phyloP scores from a whole-genome alignment of 2,797 vertebrate species.

The Lepilemur ruficaudatus region DNA sequence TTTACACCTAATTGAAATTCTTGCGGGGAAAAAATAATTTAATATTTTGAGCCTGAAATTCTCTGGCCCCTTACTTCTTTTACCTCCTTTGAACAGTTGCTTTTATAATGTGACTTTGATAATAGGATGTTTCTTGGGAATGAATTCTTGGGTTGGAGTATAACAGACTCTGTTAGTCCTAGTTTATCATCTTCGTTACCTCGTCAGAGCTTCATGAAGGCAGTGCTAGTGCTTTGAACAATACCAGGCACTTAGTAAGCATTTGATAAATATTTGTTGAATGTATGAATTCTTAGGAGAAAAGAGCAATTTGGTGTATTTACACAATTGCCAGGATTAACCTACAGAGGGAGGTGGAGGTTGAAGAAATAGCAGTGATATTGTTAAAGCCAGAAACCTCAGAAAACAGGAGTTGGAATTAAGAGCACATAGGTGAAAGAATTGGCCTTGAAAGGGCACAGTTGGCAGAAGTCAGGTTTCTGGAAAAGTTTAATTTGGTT shows the following conservation, averaged over 20 bases:
- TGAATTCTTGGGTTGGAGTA: background rate
- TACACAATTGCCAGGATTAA: background rate
- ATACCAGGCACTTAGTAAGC: background rate
- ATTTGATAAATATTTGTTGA: background rate
- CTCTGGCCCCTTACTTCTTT: background rate
- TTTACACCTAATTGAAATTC: background rate
- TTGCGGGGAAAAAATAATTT: background rate
- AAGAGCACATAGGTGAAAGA: background rate
- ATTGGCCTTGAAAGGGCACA: background rate
- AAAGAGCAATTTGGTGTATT: background rate
- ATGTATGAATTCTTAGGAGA: background rate
- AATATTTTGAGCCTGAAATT: constrained; percentile 24
- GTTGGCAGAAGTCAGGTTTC: background rate
- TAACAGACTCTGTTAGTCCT: background rate
- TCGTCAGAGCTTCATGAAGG: background rate
- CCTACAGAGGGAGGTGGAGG: background rate
- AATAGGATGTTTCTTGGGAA: background rate
- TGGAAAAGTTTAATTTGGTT: constrained; percentile 12
- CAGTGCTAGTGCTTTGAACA: background rate
- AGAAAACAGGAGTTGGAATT: background rate
- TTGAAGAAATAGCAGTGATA: background rate
- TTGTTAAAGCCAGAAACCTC: background rate
- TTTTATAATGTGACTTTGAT: background rate
- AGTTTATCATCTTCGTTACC: background rate
- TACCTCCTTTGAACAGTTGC: background rate